Evolutionary conservation across 2,888 invertebrate species (phyloP), one percentile per base, ranked within the genome.

Genomic region (Macaria notata): DNA sequence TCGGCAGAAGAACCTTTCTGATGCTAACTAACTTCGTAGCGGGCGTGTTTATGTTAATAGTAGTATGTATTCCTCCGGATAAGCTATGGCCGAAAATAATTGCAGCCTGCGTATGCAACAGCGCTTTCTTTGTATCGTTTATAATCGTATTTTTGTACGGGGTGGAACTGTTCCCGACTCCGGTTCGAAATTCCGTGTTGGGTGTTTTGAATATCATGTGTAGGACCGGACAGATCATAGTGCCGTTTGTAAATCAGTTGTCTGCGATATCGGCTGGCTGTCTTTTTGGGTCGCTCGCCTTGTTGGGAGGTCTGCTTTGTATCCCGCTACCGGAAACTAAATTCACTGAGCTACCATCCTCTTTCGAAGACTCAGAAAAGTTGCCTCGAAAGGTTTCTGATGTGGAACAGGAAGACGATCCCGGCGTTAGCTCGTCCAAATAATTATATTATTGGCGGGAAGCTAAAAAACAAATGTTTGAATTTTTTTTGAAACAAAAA

Each of bases 81-180:
- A 62, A 71, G 6, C 51, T 72, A 8, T 93, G 92, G 92, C 75
- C 89, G 0, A 89, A 92, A 67, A 87, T 95, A 0, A 73, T 92
- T 7, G 84, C 95, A 30, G 95, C 95, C 6, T 93, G 94, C 61
- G 70, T 94, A 46, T 95, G 95, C 3, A 95, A 96, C 69, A 94
- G 95, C 61, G 96, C 96, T 29, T 94, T 96, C 67, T 95, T 96
- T 0, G 93, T 96, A 46, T 94, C 95, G 0, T 98, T 97, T 75
- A 95, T 96, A 0, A 94, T 95, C 33, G 94, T 95, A 4, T 98
- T 97, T 78, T 92, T 98, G 19, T 97, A 95, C 78, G 94, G 95
- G 0, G 96, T 96, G 0, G 98, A 98, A 83, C 80, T 97, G 19
- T 97, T 96, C 76, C 97, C 98, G 0, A 98, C 98, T 0, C 94